Evolutionary conservation across 2,113 vertebrate genomes (phyloP), one percentile per base, ranked within the genome.

Genomic region (Setophaga kirtlandii): DNA sequence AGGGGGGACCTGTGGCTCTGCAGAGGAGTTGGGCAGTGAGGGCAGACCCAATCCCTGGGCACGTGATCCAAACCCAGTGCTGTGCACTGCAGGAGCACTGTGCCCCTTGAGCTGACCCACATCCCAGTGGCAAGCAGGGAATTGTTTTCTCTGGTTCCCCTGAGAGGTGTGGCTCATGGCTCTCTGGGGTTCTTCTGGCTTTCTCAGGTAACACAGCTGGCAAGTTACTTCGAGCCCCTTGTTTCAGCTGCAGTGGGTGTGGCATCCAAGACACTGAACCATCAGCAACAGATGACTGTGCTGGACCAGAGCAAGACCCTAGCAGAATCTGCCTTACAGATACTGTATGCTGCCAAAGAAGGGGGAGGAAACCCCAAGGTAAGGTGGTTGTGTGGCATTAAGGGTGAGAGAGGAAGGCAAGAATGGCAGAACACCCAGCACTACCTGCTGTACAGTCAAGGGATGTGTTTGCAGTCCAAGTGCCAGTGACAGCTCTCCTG

Each of bases 331-430:
- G 99, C 99, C 35, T 96, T 99, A 44, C 99, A 99, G 98, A 99
- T 99, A 99, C 96, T 99, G 15, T 99, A 99, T 0, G 99, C 99
- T 11, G 99, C 99, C 92, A 99, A 99, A 93, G 99, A 99, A 97
- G 99, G 99, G 4, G 99, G 99, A 9, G 99, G 99, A 60, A 99
- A 99, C 95, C 99, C 99, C 71, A 99, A 99, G 99, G 99, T 99
- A 98, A 2, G 4, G 23, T 58, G 39, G 9, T 14, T 10, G 12
- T 37, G 7, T 76, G 20, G 58, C 18, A 2, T 27, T 49, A 22
- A 37, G 31, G 70, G 20, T 3, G 16, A 3, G 17, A 50, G 30
- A 30, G 5, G 33, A 80, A 37, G 28, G 47, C 28, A 33, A 9
- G 5, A 0, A 1, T 6, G 7, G 30, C 52, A 46, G 33, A 28